Evolutionary conservation across 2,888 invertebrate species (phyloP), one percentile per base, ranked within the genome.

Genomic region (Eilema depressum): DNA sequence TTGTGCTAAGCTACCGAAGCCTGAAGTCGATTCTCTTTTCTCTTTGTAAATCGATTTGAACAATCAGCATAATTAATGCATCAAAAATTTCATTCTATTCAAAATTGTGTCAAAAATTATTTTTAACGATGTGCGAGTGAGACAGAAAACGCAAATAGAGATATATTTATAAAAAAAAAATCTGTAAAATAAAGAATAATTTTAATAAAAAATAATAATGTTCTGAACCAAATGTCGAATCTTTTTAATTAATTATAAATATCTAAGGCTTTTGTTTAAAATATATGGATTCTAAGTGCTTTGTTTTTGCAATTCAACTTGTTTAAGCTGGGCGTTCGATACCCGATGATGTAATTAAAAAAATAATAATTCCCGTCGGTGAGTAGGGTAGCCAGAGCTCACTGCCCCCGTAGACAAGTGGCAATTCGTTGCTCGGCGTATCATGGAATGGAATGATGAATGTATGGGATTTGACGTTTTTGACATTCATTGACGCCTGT

Each of bases 261-360:
- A 61, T 1, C 2, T 61, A 77, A 77, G 75, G 53, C 66, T 74
- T 78, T 80, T 79, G 75, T 80, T 82, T 78, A 72, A 67, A 73
- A 75, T 71, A 75, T 74, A 82, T 77, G 75, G 71, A 82, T 80
- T 77, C 33, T 75, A 71, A 66, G 56, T 74, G 82, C 82, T 82
- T 81, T 75, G 77, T 80, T 82, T 81, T 73, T 70, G 75, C 73
- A 33, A 66, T 76, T 75, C 69, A 64, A 73, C 67, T 66, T n/a
- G 33, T 53, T 67, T 25, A 25, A 37, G 10, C 63, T 75, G 17
- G 59, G 64, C 75, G 69, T 78, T 80, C 75, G 76, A 75, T 73
- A 73, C 66, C 14, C 12, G 63, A 68, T 53, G 1, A 63, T 59
- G 25, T 66, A 66, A 23, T 12, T 33, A 53, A n/a, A n/a, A n/a